A percentile compares a stretch with the other conserved stretches of the same genome.
These are phyloP conservation scores for Tigriopus californicus DNA, from an alignment of 2,888 invertebrate species.

Conservation along the genomic window DNA sequence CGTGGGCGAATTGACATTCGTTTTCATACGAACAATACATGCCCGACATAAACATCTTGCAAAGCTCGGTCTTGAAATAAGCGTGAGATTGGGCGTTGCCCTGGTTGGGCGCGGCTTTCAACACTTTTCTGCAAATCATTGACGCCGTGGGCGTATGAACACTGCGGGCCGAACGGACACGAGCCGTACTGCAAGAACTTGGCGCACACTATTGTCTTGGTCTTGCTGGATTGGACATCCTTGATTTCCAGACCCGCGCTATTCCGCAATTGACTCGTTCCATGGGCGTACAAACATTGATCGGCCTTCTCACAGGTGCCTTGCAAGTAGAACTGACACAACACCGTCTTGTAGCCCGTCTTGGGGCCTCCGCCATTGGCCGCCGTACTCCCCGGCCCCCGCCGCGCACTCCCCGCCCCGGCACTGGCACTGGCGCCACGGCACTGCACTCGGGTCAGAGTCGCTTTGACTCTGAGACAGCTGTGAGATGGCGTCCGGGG, in stretches of 20 bases:
- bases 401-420: too few species aligned
- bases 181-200: slow-evolving; percentile 2
- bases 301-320: slow-evolving; percentile 8
- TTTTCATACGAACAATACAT: not conserved
- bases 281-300: slow-evolving; percentile 6
- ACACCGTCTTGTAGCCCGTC: slow-evolving; percentile 2
- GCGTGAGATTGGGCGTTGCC: not conserved
- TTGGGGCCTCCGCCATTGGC: too few species aligned
- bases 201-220: slow-evolving; percentile 7
- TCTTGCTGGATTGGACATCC: not conserved
- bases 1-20: slow-evolving; percentile 12
- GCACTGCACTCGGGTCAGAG: too few species aligned
- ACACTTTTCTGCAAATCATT: not conserved
- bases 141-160: slow-evolving; percentile 8
- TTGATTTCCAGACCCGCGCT: not conserved
- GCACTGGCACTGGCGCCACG: too few species aligned
- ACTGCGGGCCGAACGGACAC: slow-evolving; percentile 4
- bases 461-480: too few species aligned
- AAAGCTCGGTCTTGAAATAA: slow-evolving; percentile 8
- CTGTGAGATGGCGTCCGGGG: too few species aligned
- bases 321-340: slow-evolving; percentile 11
- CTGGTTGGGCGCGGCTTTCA: not conserved
- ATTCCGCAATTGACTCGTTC: slow-evolving; percentile 1
- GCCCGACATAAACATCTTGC: not conserved
- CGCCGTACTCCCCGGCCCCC: too few species aligned